A percentile compares a stretch with the other conserved stretches of the same genome.
Evolutionary conservation across 1,140 invertebrate genomes (phyloP).

Genomic region (Acromyrmex echinatior): DNA sequence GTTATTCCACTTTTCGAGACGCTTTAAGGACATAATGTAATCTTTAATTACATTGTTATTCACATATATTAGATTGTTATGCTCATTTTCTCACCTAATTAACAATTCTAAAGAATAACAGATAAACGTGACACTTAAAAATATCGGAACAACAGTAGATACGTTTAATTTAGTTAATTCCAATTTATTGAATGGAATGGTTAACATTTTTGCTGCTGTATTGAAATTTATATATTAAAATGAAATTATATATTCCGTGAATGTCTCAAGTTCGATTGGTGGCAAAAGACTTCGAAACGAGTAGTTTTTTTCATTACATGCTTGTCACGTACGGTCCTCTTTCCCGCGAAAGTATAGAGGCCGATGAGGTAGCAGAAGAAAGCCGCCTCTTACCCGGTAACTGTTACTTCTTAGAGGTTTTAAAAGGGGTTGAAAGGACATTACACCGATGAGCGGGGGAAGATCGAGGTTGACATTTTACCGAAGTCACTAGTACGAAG

Average conservation of each 20-base stretch:
- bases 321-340: slow-evolving; percentile 66
- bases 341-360: slow-evolving; percentile 64
- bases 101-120: background rate
- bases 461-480: slow-evolving; percentile 63
- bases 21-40: background rate
- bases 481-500: slow-evolving; percentile 53
- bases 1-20: background rate
- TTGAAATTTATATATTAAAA: no score
- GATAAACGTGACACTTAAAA: background rate
- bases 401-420: slow-evolving; percentile 74
- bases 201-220: background rate
- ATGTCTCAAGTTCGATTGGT: slow-evolving; percentile 12
- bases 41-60: background rate
- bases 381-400: slow-evolving; percentile 70
- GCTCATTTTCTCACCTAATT: background rate
- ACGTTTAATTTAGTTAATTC: background rate
- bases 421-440: slow-evolving; percentile 73
- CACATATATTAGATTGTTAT: background rate
- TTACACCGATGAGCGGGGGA: slow-evolving; percentile 59
- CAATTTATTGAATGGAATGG: background rate
- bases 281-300: slow-evolving; percentile 30
- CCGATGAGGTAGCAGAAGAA: slow-evolving; percentile 64
- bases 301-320: slow-evolving; percentile 52
- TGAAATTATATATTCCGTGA: background rate
- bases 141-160: background rate